A percentile compares a stretch with the other conserved stretches of the same genome.
Conservation (phyloP, 2,888 invertebrate genomes). For the Aphidoletes aphidimyza region DNA sequence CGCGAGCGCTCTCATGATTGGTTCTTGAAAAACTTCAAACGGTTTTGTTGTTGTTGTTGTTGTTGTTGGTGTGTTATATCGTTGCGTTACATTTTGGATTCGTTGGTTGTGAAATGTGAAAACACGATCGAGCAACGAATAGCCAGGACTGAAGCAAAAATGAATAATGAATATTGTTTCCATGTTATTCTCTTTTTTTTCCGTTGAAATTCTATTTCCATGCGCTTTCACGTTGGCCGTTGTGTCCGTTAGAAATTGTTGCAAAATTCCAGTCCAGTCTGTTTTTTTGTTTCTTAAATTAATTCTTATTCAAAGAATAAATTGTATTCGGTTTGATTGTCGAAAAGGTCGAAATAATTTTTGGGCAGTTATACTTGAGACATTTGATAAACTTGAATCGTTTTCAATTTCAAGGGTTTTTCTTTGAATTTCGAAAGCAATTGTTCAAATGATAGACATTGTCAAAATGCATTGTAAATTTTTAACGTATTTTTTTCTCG, state of each 20-base stretch:
- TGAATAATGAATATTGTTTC: slow-evolving; percentile 41
- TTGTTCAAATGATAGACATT: background rate
- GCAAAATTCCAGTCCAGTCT: background rate
- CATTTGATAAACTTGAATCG: background rate
- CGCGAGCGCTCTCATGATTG: slow-evolving; percentile 48
- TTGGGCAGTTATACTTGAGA: slow-evolving; percentile 5
- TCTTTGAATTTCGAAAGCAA: background rate
- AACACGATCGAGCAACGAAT: background rate
- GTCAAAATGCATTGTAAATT: background rate
- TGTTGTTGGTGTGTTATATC: too few species aligned
- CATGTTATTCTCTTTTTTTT: background rate
- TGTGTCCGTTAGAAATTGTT: background rate
- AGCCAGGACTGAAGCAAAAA: background rate
- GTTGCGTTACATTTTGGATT: too few species aligned
- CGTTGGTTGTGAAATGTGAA: slow-evolving; percentile 24
- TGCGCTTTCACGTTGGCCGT: background rate
- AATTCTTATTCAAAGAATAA: background rate
- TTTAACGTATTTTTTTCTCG: background rate
- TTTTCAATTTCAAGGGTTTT: background rate
- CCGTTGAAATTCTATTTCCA: background rate
- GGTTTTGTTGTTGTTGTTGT: slow-evolving; percentile 15
- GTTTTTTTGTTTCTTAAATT: too few species aligned
- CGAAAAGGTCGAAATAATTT: slow-evolving; percentile 25
- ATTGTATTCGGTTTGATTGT: slow-evolving; percentile 12
- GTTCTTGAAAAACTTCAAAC: slow-evolving; percentile 36